A percentile compares a stretch with the other conserved stretches of the same genome.
Evolutionary conservation across 2,797 vertebrate species (phyloP).

Genomic region (Labeo calbasu): DNA sequence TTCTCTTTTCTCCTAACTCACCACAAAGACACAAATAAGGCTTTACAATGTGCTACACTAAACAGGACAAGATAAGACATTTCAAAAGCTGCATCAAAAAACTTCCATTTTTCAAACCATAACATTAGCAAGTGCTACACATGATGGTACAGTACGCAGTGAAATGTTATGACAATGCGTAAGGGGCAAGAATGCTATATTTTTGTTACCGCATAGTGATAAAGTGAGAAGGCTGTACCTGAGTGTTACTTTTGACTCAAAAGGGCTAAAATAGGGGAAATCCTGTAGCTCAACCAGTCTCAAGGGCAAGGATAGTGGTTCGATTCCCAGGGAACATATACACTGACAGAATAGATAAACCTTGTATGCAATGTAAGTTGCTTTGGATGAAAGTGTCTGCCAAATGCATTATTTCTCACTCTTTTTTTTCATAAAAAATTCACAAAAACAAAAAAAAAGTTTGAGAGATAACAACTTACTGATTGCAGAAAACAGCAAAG

Average conservation of each 20-base stretch:
- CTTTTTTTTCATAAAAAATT: neutral
- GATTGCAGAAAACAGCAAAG: neutral
- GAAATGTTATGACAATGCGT: constrained; percentile 19
- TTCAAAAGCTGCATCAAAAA: neutral
- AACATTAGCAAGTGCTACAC: constrained; percentile 11
- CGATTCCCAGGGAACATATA: neutral
- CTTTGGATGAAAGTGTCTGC: neutral
- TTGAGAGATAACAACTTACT: neutral
- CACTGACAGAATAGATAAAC: neutral
- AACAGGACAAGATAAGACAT: constrained; percentile 2
- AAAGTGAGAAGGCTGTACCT: neutral
- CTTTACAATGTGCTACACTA: constrained; percentile 1
- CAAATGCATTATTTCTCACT: neutral
- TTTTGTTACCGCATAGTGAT: neutral
- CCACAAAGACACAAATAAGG: constrained; percentile 7
- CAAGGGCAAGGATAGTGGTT: neutral
- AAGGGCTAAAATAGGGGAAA: neutral
- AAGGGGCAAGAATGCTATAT: neutral
- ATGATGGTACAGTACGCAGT: neutral
- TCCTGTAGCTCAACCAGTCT: neutral
- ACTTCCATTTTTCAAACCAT: neutral
- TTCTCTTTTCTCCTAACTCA: neutral
- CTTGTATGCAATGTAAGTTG: neutral
- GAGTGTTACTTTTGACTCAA: neutral
- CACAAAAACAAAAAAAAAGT: neutral